These are phyloP conservation scores for Diprion similis DNA, from an alignment of 1,140 invertebrate species.

Conservation along the genomic window DNA sequence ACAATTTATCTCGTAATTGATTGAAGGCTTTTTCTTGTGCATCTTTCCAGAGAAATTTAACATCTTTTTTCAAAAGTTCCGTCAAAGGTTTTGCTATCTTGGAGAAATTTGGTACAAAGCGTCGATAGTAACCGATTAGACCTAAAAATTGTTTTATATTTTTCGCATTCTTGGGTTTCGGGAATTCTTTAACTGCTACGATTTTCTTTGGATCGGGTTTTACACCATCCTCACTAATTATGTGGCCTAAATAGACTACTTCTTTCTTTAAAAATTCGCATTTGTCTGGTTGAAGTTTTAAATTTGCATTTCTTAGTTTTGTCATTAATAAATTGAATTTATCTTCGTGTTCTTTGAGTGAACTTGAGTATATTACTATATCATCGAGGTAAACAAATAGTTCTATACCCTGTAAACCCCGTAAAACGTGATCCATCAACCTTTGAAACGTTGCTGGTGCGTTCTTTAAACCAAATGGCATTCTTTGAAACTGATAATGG, in stretches of 20 bases:
- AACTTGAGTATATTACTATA: background rate
- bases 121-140: constrained; percentile 31
- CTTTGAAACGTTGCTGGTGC: too few relatives aligned
- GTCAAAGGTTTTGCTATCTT: constrained; percentile 33
- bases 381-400: too few relatives aligned
- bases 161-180: constrained; percentile 31
- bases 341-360: constrained; percentile 29
- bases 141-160: constrained; percentile 27
- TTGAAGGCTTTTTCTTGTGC: constrained; percentile 34
- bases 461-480: too few relatives aligned
- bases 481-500: too few relatives aligned
- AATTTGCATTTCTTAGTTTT: constrained; percentile 35
- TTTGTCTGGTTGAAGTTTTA: constrained; percentile 45
- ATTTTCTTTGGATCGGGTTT: constrained; percentile 30
- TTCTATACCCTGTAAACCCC: too few relatives aligned
- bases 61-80: constrained; percentile 34
- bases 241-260: constrained; percentile 43
- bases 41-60: constrained; percentile 33
- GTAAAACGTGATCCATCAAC: too few relatives aligned
- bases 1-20: too few relatives aligned
- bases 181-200: constrained; percentile 36
- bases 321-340: constrained; percentile 34
- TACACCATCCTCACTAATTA: constrained; percentile 35
- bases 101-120: constrained; percentile 38
- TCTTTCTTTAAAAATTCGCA: constrained; percentile 44